Percentiles rank a stretch among this genome's conserved stretches.
Conservation (phyloP, 2,113 vertebrate genomes). For the Larimichthys polyactis region DNA sequence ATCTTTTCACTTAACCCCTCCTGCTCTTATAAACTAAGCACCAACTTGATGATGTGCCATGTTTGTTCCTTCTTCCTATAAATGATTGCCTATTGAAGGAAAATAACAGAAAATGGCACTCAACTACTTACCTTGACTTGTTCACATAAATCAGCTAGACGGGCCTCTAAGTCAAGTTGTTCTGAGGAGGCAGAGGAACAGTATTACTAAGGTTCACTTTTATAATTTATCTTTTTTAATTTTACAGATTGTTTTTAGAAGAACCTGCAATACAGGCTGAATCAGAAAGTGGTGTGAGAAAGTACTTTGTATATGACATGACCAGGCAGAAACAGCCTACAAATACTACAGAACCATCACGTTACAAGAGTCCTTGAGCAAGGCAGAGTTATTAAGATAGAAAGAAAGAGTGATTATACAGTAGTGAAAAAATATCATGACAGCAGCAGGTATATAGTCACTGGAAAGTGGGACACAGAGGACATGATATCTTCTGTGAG, state of each 20-base stretch:
- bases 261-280: slow-evolving; percentile 32
- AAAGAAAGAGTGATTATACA: slow-evolving; percentile 36
- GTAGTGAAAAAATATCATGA: slow-evolving; percentile 39
- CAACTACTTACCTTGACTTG: slow-evolving; percentile 91
- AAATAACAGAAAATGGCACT: background rate
- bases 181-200: slow-evolving; percentile 85
- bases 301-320: slow-evolving; percentile 12
- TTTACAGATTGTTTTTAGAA: slow-evolving; percentile 33
- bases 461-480: slow-evolving; percentile 31
- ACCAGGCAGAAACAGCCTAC: slow-evolving; percentile 18
- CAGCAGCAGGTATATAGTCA: slow-evolving; percentile 35
- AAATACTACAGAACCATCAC: slow-evolving; percentile 18
- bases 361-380: slow-evolving; percentile 27
- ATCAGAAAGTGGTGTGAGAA: slow-evolving; percentile 38
- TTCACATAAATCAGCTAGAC: slow-evolving; percentile 93
- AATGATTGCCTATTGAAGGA: background rate
- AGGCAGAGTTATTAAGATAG: slow-evolving; percentile 27
- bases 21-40: background rate
- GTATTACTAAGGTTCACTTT: slow-evolving; percentile 21
- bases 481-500: slow-evolving; percentile 38
- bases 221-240: slow-evolving; percentile 32
- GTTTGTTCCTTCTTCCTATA: background rate
- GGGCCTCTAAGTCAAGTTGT: slow-evolving; percentile 94
- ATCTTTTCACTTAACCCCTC: background rate
- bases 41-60: background rate